Evolutionary conservation across 2,113 vertebrate genomes (phyloP).

Genomic region (Stigmatopora nigra): DNA sequence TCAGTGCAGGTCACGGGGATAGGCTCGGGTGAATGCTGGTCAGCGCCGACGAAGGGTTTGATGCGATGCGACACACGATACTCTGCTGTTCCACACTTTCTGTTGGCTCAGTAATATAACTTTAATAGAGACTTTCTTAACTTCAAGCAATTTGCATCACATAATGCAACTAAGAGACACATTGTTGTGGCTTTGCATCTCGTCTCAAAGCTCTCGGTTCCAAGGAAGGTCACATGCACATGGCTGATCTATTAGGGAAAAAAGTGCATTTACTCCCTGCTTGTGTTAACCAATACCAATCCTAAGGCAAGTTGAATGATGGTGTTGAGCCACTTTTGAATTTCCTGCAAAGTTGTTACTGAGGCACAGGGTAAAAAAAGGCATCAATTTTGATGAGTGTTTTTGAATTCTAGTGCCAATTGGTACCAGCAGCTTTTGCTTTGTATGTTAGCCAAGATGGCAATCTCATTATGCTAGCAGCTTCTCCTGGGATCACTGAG

Average conservation of each 20-base stretch:
- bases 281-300: constrained; percentile 24
- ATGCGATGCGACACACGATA: no score
- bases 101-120: no score
- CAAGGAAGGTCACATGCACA: constrained; percentile 2
- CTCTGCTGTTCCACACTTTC: no score
- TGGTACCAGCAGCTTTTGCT: not conserved
- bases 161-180: not conserved
- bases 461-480: constrained; percentile 37
- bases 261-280: not conserved
- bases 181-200: not conserved
- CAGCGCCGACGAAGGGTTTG: no score
- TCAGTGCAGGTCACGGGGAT: no score
- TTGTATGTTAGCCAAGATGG: constrained; percentile 25
- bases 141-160: not conserved
- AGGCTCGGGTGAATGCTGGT: no score
- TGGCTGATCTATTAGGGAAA: constrained; percentile 25
- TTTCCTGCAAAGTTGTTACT: not conserved
- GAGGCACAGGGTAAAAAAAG: not conserved
- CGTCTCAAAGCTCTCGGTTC: not conserved
- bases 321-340: not conserved
- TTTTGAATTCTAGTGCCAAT: no score
- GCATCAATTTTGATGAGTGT: no score
- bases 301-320: not conserved
- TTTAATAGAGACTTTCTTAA: not conserved
- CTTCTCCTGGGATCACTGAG: constrained; percentile 46